A percentile compares a stretch with the other conserved stretches of the same genome.
Evolutionary conservation across 2,888 invertebrate species (phyloP).

Genomic region (Patella depressa): DNA sequence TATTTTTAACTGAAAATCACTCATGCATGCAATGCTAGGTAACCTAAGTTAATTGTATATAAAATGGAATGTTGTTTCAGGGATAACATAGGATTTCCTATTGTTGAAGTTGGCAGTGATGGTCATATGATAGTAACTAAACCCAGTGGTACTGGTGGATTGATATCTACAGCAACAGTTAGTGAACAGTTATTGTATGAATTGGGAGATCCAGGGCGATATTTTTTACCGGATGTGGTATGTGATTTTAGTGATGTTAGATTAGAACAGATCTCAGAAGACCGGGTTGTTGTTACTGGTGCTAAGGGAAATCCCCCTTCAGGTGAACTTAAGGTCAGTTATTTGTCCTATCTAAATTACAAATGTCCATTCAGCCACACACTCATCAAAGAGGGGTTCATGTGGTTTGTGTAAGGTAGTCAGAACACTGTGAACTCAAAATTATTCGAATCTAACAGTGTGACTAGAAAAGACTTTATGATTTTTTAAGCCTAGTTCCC

Average conservation of each 20-base stretch:
- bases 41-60: too few relatives aligned
- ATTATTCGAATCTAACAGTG: neutral
- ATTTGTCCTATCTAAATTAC: neutral
- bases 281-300: constrained; percentile 70
- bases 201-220: constrained; percentile 72
- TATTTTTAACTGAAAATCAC: too few relatives aligned
- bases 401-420: too few relatives aligned
- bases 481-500: too few relatives aligned
- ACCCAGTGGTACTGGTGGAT: constrained; percentile 72
- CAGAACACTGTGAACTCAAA: too few relatives aligned
- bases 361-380: too few relatives aligned
- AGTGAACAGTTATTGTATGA: constrained; percentile 74
- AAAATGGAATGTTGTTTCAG: constrained; percentile 43
- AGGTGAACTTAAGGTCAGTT: constrained; percentile 70
- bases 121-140: constrained; percentile 72
- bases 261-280: constrained; percentile 52
- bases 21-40: too few relatives aligned
- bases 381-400: too few relatives aligned
- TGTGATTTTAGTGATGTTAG: constrained; percentile 73
- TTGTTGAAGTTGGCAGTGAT: constrained; percentile 71
- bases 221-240: constrained; percentile 73
- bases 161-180: constrained; percentile 71
- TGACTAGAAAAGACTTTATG: too few relatives aligned
- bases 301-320: constrained; percentile 72
- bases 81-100: constrained; percentile 73